Evolutionary conservation across 2,113 vertebrate species (phyloP).

Genomic region (Neopipo cinnamomea): DNA sequence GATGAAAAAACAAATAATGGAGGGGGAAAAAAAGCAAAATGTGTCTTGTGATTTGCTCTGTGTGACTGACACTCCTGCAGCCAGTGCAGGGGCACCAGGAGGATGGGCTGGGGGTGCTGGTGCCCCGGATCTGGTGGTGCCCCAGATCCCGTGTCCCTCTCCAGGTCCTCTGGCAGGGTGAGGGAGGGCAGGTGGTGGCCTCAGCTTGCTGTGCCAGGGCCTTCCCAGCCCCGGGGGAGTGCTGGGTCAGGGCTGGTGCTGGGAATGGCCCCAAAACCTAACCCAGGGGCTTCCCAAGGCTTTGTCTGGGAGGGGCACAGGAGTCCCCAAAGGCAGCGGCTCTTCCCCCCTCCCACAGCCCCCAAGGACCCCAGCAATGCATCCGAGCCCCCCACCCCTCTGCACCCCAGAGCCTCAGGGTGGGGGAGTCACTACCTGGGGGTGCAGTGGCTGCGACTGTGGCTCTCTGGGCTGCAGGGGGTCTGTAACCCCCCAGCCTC

Average conservation of each 20-base stretch:
- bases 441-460: accelerated
- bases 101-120: background rate
- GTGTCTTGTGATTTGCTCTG: background rate
- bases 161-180: background rate
- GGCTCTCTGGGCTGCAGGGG: accelerated
- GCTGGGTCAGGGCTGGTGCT: background rate
- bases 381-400: accelerated
- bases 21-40: accelerated
- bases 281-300: background rate
- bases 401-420: background rate
- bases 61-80: accelerated
- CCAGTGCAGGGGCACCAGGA: accelerated
- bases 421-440: background rate
- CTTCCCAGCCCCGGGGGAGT: background rate
- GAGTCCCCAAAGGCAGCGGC: background rate
- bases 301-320: background rate
- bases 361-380: background rate
- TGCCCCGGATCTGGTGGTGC: background rate
- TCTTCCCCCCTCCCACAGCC: background rate
- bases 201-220: accelerated
- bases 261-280: background rate
- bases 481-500: background rate
- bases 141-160: background rate
- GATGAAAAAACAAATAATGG: background rate
- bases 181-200: background rate